Percentiles rank a stretch among this genome's conserved stretches.
These are phyloP conservation scores for Microplitis mediator DNA, from an alignment of 1,140 invertebrate genomes.

Conservation along the genomic window DNA sequence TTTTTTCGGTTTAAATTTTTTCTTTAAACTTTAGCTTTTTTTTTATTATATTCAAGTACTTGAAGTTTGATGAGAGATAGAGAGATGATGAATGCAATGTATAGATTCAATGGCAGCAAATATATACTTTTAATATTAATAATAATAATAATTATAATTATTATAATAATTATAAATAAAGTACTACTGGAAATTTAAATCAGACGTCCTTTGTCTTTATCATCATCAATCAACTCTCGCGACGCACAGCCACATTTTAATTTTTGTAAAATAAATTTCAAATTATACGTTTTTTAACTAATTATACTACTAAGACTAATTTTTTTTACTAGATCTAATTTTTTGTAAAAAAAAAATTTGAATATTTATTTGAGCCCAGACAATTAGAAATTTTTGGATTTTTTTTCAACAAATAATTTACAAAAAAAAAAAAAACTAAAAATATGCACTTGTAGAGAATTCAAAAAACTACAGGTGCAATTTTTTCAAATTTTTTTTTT, in stretches of 20 bases:
- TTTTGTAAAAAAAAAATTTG: too few species aligned
- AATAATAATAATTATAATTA: slow-evolving; percentile 17
- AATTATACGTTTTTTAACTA: too few species aligned
- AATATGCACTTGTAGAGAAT: too few species aligned
- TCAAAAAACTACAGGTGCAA: too few species aligned
- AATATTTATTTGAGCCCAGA: too few species aligned
- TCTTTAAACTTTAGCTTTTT: not conserved
- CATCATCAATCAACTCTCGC: slow-evolving; percentile 31
- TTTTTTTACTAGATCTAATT: too few species aligned
- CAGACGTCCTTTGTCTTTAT: slow-evolving; percentile 43
- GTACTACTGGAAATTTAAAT: slow-evolving; percentile 38
- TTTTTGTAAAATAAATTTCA: too few species aligned
- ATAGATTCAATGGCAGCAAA: slow-evolving; percentile 53
- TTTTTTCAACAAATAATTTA: too few species aligned
- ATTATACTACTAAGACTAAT: too few species aligned
- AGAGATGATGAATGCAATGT: slow-evolving; percentile 45
- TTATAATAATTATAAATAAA: slow-evolving; percentile 18
- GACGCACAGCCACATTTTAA: slow-evolving; percentile 15
- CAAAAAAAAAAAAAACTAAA: too few species aligned
- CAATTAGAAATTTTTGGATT: too few species aligned
- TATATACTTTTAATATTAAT: slow-evolving; percentile 36
- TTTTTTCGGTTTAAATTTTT: not conserved
- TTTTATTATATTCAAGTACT: not conserved
- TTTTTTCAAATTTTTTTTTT: too few species aligned
- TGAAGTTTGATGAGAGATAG: slow-evolving; percentile 28